phyloP scores from a whole-genome alignment of 2,113 vertebrate genomes.

The Nettapus auritus region DNA sequence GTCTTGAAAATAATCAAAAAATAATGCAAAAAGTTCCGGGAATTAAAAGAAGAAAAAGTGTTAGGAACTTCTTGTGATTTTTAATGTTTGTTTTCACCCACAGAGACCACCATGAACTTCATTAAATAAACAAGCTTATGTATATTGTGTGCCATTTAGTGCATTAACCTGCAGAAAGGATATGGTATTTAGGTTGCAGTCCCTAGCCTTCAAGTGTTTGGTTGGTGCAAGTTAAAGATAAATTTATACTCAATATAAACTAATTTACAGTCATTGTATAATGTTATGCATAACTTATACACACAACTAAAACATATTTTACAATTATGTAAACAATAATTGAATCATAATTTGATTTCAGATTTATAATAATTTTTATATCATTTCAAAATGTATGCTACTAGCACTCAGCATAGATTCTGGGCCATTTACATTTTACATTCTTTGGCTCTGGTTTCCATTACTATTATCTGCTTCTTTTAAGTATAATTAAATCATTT shows the following conservation, averaged over 20 bases:
- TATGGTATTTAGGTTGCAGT: neutral
- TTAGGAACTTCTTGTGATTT: neutral
- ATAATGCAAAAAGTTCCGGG: neutral
- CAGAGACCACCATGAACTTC: neutral
- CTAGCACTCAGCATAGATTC: neutral
- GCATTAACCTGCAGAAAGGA: slow-evolving; percentile 41
- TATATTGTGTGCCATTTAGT: slow-evolving; percentile 32
- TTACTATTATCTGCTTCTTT: neutral
- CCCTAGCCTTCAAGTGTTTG: neutral
- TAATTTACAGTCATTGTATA: neutral
- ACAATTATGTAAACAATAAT: neutral
- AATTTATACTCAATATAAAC: neutral
- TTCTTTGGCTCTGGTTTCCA: neutral
- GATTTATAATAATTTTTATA: neutral
- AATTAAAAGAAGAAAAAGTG: neutral
- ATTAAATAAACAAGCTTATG: slow-evolving; percentile 41
- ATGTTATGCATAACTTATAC: neutral
- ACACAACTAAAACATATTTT: neutral
- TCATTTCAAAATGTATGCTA: neutral
- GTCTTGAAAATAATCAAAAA: slow-evolving; percentile 2
- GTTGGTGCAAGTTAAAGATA: slow-evolving; percentile 29
- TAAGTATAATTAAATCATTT: neutral
- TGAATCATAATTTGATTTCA: neutral
- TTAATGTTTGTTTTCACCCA: neutral
- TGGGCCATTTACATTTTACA: neutral